Evolutionary conservation across 2,797 vertebrate species (phyloP), one percentile per base, ranked within the genome.

Genomic region (Bryconaethiops microstoma): DNA sequence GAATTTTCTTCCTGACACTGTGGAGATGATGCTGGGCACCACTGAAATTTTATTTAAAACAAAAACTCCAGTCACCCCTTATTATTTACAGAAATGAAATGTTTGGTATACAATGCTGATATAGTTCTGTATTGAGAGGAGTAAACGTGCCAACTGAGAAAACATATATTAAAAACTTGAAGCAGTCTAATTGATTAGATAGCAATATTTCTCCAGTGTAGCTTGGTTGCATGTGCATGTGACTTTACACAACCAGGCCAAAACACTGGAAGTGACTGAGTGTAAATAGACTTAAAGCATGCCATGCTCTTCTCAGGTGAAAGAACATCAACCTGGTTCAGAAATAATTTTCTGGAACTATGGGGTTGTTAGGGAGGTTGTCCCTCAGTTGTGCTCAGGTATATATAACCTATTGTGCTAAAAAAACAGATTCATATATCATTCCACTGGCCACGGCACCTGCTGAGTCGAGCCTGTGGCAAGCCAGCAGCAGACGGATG

Each of bases 361-460:
- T 35, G 7, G n/a, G 10, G 12, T 69, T 17, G 69, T 71, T 52
- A 50, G 72, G 73, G 86, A 79, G 80, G 76, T 65, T 69, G 74
- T 65, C 63, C 67, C 59, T 73, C 71, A 54, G 80, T 54, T 85
- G 74, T 72, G 64, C 72, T 52, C 76, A 16, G 48, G 67, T 76
- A 80, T 54, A 39, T 73, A 76, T 59, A 54, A 74, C 80, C n/a
- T 25, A 42, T 86, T 60, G 1, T 23, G 42, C 57, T 67, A 62
- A 84, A 86, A 89, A 89, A 88, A 77, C 86, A 79, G 79, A 84
- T 86, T 76, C 80, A 80, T 85, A 77, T 84, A 72, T 62, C 76
- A 79, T 88, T 83, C 85, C 85, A 83, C 77, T 87, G 76, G 85
- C 83, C 12, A 76, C 73, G 54, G 25, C 55, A 80, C 63, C 79